Evolutionary conservation across 2,113 vertebrate species (phyloP), one percentile per base, ranked within the genome.

Genomic region (Gallinago jamesoni): DNA sequence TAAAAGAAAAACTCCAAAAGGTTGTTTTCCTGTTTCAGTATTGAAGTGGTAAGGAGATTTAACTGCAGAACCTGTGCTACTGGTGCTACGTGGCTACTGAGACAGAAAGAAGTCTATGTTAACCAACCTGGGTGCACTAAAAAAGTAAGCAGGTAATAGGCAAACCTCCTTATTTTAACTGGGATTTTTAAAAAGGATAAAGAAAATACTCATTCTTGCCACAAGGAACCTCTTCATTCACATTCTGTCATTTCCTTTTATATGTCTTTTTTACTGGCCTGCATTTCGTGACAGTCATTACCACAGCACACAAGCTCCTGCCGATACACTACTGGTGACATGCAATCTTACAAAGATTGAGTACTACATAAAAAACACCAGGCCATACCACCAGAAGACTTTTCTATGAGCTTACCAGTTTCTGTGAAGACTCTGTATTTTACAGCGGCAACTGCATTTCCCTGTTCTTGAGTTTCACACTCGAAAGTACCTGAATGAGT

Each of bases 371-470:
- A 80, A 93, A 94, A 91, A 30, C 43, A 84, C 45, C 82, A 90
- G 67, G 77, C 47, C 25, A 2, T 37, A 90, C 47, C 81, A 84
- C 63, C 92, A 17, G 90, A 93, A 91, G 74, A 73, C 56, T 85
- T 63, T 41, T 66, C 82, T 72, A 6, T 53, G 45, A 90, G 95
- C 97, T 97, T 96, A 97, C 96, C 97, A 85, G 13, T 66, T 92
- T 63, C 75, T 80, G 97, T 67, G 47, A 97, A 93, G 63, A 98
- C 60, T 85, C 75, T 96, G 75, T 97, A 95, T 96, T 95, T 98
- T 97, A 98, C 39, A 94, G 96, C 90, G 35, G 96, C 97, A 94
- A 98, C 48, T 73, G 27, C 5, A 87, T 94, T 97, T 90, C 87
- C 88, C 57, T 96, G 95, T 84, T 97, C 97, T 66, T 64, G 30